Evolutionary conservation across 53 echinoderm and acorn worm species (phyloP).

Genomic region (Paelopatides confundens): DNA sequence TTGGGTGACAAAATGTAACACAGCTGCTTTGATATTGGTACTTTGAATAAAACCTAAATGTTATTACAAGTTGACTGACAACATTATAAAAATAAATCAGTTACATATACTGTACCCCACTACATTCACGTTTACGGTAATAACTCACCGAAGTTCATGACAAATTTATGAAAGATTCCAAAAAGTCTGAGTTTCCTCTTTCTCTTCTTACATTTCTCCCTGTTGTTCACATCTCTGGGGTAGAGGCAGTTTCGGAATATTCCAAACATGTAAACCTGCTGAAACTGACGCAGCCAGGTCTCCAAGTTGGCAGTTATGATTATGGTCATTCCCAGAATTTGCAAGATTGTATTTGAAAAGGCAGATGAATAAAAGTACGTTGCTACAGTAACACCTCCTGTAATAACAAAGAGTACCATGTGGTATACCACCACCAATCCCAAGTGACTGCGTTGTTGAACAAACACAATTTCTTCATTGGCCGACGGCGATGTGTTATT

Average conservation of each 20-base stretch:
- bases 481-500: background rate
- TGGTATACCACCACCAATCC: background rate
- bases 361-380: constrained; percentile 46
- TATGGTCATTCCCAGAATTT: constrained; percentile 75
- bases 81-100: too few relatives aligned
- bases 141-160: constrained; percentile 78
- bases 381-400: background rate
- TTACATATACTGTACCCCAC: too few relatives aligned
- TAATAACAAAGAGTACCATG: background rate
- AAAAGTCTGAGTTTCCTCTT: constrained; percentile 70
- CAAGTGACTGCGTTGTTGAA: constrained; percentile 9
- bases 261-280: constrained; percentile 85
- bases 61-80: too few relatives aligned
- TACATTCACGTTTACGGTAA: too few relatives aligned
- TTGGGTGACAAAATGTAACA: too few relatives aligned
- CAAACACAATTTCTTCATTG: constrained; percentile 3
- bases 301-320: constrained; percentile 64
- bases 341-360: constrained; percentile 4
- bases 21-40: too few relatives aligned
- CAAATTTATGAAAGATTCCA: constrained; percentile 63
- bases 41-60: too few relatives aligned
- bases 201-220: constrained; percentile 65
- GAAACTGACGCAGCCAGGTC: constrained; percentile 67
- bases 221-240: constrained; percentile 71
- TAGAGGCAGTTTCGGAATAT: constrained; percentile 82